Evolutionary conservation across 2,113 vertebrate genomes (phyloP), one percentile per base, ranked within the genome.

Genomic region (Poecilia latipinna): DNA sequence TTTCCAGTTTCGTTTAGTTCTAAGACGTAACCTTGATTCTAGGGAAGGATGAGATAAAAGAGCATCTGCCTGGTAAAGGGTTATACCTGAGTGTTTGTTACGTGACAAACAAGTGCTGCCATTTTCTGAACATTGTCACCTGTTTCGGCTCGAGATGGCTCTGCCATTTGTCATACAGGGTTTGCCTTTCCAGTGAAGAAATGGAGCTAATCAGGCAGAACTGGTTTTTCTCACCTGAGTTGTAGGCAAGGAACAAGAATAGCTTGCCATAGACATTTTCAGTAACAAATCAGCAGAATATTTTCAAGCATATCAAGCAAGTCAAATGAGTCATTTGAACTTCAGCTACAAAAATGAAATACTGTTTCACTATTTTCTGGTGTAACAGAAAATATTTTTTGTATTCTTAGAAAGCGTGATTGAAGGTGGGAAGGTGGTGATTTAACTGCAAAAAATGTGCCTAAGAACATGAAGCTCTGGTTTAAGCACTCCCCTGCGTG

Each of bases 161-260:
- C 54, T 78, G 17, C n/a, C 61, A 8, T 89, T 80, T 79, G 79
- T 90, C 77, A 85, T 22, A 0, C 19, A 22, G 70, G 61, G 17
- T 67, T 75, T 35, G 71, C 68, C 75, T 77, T 77, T 3, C 0
- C 26, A 70, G 72, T 73, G 35, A 17, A 35, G 66, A 79, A 65
- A 77, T 86, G 83, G 80, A 68, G 86, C 12, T 5, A 22, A 77
- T 85, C 91, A 44, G 78, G 92, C 78, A 61, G 70, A 83, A 89
- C 90, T 0, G 63, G 92, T 90, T 74, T 74, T 3, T 13, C 37
- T 70, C 13, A 68, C 72, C 12, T 13, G 26, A 63, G 22, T 15
- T 15, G 28, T 60, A 44, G 51, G 31, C 19, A 37, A 60, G 68
- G 28, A 35, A 37, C 4, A 32, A 44, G 2, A 17, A 48, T 12